Evolutionary conservation across 2,888 invertebrate species (phyloP).

Genomic region (Pemphredon lugubris): DNA sequence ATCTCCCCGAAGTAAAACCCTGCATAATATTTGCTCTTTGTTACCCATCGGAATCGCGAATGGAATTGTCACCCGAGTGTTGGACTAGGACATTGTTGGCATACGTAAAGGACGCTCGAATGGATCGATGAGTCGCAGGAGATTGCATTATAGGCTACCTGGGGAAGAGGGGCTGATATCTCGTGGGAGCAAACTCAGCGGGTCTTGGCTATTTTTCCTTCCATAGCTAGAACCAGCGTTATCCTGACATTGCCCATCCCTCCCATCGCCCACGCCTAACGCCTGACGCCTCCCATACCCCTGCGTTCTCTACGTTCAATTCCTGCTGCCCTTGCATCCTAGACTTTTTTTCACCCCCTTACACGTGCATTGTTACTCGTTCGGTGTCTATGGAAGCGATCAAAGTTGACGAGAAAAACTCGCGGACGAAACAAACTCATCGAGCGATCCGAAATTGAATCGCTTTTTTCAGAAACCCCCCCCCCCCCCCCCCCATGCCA

Average conservation of each 20-base stretch:
- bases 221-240: slow-evolving; percentile 39
- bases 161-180: slow-evolving; percentile 51
- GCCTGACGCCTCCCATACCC: slow-evolving; percentile 4
- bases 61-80: slow-evolving; percentile 25
- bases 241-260: slow-evolving; percentile 34
- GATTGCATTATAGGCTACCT: slow-evolving; percentile 50
- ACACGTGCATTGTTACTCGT: slow-evolving; percentile 40
- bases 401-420: neutral
- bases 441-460: no score
- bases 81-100: slow-evolving; percentile 31
- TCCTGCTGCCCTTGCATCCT: slow-evolving; percentile 51
- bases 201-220: slow-evolving; percentile 60
- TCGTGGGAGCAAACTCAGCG: slow-evolving; percentile 65
- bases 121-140: slow-evolving; percentile 53
- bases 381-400: neutral
- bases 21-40: no score
- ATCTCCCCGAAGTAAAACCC: no score
- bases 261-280: neutral
- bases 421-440: neutral
- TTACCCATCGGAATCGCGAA: no score
- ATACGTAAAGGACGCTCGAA: slow-evolving; percentile 41
- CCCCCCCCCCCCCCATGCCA: no score
- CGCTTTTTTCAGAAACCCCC: no score
- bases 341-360: slow-evolving; percentile 45
- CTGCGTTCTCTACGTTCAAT: slow-evolving; percentile 29